phyloP scores from a whole-genome alignment of 2,888 invertebrate species.

The Chymomyza amoena region DNA sequence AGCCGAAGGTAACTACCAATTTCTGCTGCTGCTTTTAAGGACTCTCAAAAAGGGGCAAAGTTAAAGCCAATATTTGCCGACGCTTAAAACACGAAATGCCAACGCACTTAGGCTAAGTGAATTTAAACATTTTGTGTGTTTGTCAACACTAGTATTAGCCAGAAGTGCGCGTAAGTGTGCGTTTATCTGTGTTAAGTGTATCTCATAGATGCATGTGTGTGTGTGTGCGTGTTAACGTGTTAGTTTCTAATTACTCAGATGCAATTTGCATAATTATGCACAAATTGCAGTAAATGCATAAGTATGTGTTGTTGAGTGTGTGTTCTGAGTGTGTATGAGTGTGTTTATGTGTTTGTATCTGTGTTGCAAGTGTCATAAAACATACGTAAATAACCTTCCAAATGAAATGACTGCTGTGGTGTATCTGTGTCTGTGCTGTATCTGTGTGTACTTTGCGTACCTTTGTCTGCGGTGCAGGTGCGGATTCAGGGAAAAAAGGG shows the following conservation, averaged over 20 bases:
- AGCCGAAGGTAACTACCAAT: conserved; percentile 54
- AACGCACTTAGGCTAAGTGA: not conserved
- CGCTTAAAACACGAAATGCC: not conserved
- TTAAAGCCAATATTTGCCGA: conserved; percentile 16
- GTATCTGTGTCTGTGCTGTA: not conserved
- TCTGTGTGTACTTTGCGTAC: not conserved
- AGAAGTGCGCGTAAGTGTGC: not conserved
- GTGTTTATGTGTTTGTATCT: not conserved
- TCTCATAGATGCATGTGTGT: not conserved
- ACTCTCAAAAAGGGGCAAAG: conserved; percentile 16
- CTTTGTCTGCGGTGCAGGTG: not conserved
- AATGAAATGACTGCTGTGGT: not conserved
- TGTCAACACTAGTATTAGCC: not conserved
- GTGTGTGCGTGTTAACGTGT: not conserved
- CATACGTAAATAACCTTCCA: not conserved
- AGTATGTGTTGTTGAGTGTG: not conserved
- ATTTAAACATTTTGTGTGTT: not conserved
- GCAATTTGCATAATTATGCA: conserved; percentile 10
- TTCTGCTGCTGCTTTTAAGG: conserved; percentile 4
- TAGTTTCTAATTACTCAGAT: conserved; percentile 1
- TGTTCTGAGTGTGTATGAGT: too few relatives aligned
- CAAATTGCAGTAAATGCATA: too few relatives aligned
- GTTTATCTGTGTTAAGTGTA: not conserved
- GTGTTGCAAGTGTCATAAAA: not conserved
- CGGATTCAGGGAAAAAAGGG: too few relatives aligned